Conservation (phyloP, 2,113 vertebrate genomes). For the Semicossyphus pulcher region DNA sequence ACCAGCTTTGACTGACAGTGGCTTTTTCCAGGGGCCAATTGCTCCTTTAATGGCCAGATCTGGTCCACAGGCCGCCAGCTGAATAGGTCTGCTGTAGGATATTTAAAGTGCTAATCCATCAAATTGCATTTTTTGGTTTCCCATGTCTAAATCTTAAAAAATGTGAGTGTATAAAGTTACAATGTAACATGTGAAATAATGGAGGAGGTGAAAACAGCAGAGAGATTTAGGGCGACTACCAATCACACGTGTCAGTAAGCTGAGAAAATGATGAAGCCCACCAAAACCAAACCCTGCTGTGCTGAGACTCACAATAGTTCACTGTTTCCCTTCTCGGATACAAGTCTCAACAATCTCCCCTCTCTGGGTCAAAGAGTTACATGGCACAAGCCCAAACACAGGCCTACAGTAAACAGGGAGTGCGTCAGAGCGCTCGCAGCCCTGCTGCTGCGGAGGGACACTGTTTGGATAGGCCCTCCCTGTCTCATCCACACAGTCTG, state of each 20-base stretch:
- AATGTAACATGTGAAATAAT: slow-evolving; percentile 11
- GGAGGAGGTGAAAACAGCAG: slow-evolving; percentile 1
- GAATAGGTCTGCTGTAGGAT: neutral
- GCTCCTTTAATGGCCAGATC: too few relatives aligned
- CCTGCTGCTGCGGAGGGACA: slow-evolving; percentile 61
- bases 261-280: slow-evolving; percentile 72
- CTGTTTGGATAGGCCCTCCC: slow-evolving; percentile 78
- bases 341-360: slow-evolving; percentile 77
- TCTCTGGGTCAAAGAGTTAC: slow-evolving; percentile 75
- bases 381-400: slow-evolving; percentile 81
- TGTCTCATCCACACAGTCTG: slow-evolving; percentile 86
- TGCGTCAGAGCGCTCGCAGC: slow-evolving; percentile 59
- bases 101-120: neutral
- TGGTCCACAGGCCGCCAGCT: too few relatives aligned
- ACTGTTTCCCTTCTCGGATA: slow-evolving; percentile 72
- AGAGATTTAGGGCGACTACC: slow-evolving; percentile 30
- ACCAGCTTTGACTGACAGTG: too few relatives aligned
- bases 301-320: slow-evolving; percentile 76
- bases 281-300: slow-evolving; percentile 67
- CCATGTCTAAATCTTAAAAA: neutral
- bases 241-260: slow-evolving; percentile 56
- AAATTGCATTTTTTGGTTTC: neutral
- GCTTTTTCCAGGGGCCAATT: too few relatives aligned
- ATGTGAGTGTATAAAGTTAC: neutral
- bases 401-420: slow-evolving; percentile 73